Conservation (phyloP, 37 sponge, comb jelly and placozoan species). For the Ephydatia muelleri region DNA sequence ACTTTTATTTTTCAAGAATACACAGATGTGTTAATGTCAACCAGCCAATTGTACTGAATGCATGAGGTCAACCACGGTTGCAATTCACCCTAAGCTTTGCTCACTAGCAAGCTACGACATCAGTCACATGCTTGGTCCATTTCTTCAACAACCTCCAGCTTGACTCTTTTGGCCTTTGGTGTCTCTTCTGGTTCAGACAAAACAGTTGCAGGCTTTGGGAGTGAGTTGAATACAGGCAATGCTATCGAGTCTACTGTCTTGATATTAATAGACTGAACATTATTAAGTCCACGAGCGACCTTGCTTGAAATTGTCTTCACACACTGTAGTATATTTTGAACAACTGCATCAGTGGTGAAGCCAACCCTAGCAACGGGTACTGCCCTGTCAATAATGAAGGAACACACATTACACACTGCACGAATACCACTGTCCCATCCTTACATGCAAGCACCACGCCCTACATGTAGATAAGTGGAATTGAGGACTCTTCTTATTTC, state of each 20-base stretch:
- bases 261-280: slow-evolving; percentile 70
- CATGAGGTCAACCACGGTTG: neutral
- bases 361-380: slow-evolving; percentile 60
- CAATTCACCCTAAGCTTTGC: neutral
- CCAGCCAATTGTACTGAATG: neutral
- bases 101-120: neutral
- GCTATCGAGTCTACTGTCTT: slow-evolving; percentile 76
- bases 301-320: slow-evolving; percentile 19
- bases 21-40: too few relatives aligned
- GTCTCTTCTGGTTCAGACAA: neutral
- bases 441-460: slow-evolving; percentile 74
- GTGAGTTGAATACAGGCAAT: slow-evolving; percentile 73
- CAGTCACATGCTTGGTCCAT: neutral
- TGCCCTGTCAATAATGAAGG: slow-evolving; percentile 25
- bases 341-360: slow-evolving; percentile 19
- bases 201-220: slow-evolving; percentile 33
- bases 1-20: too few relatives aligned
- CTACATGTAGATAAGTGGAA: slow-evolving; percentile 68
- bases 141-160: neutral
- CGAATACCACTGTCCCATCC: neutral
- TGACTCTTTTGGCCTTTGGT: slow-evolving; percentile 15
- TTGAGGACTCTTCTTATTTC: slow-evolving; percentile 55
- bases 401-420: too few relatives aligned
- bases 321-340: slow-evolving; percentile 48
- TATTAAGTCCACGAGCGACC: slow-evolving; percentile 64